Conservation (phyloP, 2,113 vertebrate species). For the Syngnathus typhle region DNA sequence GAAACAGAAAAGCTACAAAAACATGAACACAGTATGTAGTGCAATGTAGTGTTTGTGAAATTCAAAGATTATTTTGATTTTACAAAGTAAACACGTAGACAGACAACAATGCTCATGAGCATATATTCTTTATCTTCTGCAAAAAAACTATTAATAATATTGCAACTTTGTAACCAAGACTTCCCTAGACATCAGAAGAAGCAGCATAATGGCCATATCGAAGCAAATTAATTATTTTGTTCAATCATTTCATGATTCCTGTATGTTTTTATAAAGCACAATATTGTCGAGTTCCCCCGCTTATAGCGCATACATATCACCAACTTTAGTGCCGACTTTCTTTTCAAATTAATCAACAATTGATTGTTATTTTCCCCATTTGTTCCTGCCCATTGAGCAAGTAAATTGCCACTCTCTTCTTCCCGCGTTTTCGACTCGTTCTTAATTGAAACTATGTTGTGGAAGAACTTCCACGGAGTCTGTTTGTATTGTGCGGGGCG, state of each 20-base stretch:
- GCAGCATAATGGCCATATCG: no score
- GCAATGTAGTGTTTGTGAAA: no score
- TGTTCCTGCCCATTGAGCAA: not conserved
- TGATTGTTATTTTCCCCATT: not conserved
- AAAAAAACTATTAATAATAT: no score
- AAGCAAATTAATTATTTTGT: not conserved
- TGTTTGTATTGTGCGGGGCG: no score
- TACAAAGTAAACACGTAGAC: not conserved
- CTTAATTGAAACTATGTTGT: conserved; percentile 43
- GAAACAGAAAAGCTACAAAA: conserved; percentile 2
- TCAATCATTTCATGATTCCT: no score
- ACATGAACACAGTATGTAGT: not conserved
- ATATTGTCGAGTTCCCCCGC: not conserved
- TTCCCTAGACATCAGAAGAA: no score
- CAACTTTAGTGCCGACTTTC: conserved; percentile 2
- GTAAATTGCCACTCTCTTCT: conserved; percentile 13
- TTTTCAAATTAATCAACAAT: not conserved
- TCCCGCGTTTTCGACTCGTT: not conserved
- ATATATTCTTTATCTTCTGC: no score
- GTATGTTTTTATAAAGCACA: no score
- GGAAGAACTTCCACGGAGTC: conserved; percentile 8
- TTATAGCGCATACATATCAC: not conserved
- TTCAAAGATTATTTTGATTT: not conserved
- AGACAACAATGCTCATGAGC: not conserved
- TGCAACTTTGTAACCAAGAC: not conserved